phyloP scores from a whole-genome alignment of 2,113 vertebrate species.

The Triplophysa siluroides region DNA sequence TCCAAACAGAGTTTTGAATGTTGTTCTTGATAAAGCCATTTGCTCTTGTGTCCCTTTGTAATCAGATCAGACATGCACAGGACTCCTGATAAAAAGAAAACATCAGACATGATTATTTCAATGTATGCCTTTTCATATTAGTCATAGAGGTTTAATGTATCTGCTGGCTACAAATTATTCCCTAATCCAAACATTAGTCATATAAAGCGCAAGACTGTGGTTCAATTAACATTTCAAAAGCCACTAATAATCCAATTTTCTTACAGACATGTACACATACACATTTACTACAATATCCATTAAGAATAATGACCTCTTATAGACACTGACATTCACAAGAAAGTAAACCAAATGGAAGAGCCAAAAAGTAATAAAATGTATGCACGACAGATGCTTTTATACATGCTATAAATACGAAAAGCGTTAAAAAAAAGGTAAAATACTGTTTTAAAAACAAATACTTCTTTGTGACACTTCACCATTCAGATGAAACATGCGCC shows the following conservation, averaged over 20 bases:
- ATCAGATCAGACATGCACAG: neutral
- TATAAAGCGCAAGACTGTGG: neutral
- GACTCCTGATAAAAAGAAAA: neutral
- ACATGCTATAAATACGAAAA: neutral
- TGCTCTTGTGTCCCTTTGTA: neutral
- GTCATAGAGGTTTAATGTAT: neutral
- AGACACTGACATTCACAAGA: neutral
- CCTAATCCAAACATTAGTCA: neutral
- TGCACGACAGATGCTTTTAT: neutral
- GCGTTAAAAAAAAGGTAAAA: neutral
- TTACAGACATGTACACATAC: neutral
- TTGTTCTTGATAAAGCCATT: constrained; percentile 55
- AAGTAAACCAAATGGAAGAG: neutral
- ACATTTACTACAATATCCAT: neutral
- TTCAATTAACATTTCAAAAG: neutral
- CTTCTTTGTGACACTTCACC: neutral
- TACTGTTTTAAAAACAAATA: neutral
- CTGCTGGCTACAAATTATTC: neutral
- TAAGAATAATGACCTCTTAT: neutral
- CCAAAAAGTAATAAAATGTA: neutral
- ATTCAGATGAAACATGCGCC: neutral
- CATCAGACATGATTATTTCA: neutral
- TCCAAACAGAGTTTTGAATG: constrained; percentile 52
- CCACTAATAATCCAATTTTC: neutral
- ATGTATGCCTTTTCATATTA: neutral